phyloP scores from a whole-genome alignment of 2,888 invertebrate genomes.

The Drosophila niveifrons region DNA sequence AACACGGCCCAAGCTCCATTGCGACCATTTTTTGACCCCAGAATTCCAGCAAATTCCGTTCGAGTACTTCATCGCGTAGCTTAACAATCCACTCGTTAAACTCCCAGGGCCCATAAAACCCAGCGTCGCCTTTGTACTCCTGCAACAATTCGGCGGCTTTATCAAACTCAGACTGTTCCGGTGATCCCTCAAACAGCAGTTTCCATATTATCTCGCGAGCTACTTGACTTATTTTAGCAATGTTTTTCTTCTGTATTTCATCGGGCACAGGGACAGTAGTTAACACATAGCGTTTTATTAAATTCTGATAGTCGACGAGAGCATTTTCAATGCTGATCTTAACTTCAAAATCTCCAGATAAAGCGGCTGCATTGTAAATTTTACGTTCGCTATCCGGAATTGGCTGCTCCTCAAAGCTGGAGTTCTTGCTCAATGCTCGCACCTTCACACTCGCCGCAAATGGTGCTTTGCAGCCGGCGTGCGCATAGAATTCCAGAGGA shows the following conservation, averaged over 20 bases:
- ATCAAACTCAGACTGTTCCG: conserved; percentile 29
- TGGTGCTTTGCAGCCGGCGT: conserved; percentile 68
- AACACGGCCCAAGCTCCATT: conserved; percentile 79
- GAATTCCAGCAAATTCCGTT: conserved; percentile 73
- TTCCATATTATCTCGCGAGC: conserved; percentile 65
- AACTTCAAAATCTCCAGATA: conserved; percentile 62
- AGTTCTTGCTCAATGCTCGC: conserved; percentile 30
- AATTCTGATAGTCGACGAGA: conserved; percentile 59
- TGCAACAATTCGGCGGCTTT: conserved; percentile 63
- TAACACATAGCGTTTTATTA: conserved; percentile 71
- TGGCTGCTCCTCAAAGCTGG: conserved; percentile 11
- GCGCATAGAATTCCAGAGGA: conserved; percentile 74
- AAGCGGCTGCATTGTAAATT: conserved; percentile 49
- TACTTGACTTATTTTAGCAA: conserved; percentile 58
- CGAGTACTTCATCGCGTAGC: conserved; percentile 78
- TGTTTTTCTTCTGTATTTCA: conserved; percentile 52
- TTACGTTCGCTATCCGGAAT: background rate
- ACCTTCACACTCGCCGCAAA: conserved; percentile 67
- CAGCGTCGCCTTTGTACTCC: conserved; percentile 84
- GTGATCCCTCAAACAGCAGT: conserved; percentile 63
- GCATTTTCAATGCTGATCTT: conserved; percentile 44
- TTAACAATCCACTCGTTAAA: conserved; percentile 83
- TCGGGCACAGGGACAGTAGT: conserved; percentile 58
- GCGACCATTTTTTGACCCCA: conserved; percentile 82
- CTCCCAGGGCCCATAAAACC: conserved; percentile 71